Percentiles rank a stretch among this genome's conserved stretches.
Evolutionary conservation across 1,140 invertebrate genomes (phyloP).

Genomic region (Drosophila cardini): DNA sequence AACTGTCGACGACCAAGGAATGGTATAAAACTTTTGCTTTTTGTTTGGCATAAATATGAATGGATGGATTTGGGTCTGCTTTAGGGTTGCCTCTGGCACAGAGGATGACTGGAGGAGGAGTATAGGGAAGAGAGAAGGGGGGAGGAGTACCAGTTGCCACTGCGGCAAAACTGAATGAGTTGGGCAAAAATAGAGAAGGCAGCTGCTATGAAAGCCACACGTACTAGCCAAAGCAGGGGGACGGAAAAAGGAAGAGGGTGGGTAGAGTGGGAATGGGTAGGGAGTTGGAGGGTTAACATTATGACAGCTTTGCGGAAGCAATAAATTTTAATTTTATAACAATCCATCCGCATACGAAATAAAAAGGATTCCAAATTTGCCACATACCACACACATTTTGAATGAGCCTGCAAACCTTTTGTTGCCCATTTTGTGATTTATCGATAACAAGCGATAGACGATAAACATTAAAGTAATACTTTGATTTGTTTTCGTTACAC

Average conservation of each 20-base stretch:
- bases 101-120: background rate
- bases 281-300: constrained; percentile 26
- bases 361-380: constrained; percentile 47
- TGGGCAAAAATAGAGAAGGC: constrained; percentile 14
- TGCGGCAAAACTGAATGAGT: constrained; percentile 44
- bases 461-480: background rate
- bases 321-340: constrained; percentile 74
- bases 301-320: constrained; percentile 67
- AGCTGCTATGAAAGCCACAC: constrained; percentile 10
- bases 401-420: constrained; percentile 12
- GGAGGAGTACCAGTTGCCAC: constrained; percentile 40
- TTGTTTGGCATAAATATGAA: constrained; percentile 76
- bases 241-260: background rate
- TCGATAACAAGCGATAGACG: constrained; percentile 10
- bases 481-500: background rate
- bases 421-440: constrained; percentile 28
- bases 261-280: too few species aligned
- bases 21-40: constrained; percentile 75
- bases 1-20: constrained; percentile 70
- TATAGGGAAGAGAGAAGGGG: background rate
- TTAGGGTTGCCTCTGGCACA: background rate
- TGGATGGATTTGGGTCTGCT: constrained; percentile 63
- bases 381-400: constrained; percentile 40
- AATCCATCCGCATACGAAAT: constrained; percentile 65
- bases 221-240: constrained; percentile 10